Conservation (phyloP, 64 coral and sea anemone genomes). For the Trachythela sp. region DNA sequence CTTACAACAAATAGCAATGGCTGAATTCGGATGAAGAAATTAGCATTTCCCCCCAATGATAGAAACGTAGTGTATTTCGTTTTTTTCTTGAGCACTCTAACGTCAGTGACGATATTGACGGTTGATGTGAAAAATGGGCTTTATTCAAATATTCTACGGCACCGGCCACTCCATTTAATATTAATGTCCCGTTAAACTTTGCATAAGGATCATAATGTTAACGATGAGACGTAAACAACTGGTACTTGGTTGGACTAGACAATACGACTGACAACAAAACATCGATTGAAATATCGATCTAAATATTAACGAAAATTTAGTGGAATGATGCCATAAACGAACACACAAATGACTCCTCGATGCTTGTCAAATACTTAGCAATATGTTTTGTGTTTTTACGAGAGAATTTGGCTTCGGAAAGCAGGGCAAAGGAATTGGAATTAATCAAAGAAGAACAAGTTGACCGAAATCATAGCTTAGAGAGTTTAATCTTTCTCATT, state of each 20-base stretch:
- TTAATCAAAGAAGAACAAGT: neutral
- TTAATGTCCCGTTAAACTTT: neutral
- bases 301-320: neutral
- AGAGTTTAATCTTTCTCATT: constrained; percentile 34
- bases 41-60: too few species aligned
- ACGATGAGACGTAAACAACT: neutral
- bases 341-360: neutral
- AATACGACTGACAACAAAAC: neutral
- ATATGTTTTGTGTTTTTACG: neutral
- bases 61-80: too few species aligned
- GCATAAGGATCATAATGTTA: neutral
- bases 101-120: neutral
- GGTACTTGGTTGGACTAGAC: neutral
- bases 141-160: too few species aligned
- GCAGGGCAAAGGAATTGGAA: neutral
- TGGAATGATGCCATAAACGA: neutral
- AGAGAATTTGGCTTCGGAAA: neutral
- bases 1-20: too few species aligned
- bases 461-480: constrained; percentile 29
- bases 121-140: too few species aligned
- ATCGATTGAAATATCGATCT: neutral
- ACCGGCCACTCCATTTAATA: too few species aligned
- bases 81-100: too few species aligned
- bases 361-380: neutral
- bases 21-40: too few species aligned